Base-by-base conservation (phyloP, 2,888 invertebrate genomes). In the Orthonychiurus folsomi region DNA sequence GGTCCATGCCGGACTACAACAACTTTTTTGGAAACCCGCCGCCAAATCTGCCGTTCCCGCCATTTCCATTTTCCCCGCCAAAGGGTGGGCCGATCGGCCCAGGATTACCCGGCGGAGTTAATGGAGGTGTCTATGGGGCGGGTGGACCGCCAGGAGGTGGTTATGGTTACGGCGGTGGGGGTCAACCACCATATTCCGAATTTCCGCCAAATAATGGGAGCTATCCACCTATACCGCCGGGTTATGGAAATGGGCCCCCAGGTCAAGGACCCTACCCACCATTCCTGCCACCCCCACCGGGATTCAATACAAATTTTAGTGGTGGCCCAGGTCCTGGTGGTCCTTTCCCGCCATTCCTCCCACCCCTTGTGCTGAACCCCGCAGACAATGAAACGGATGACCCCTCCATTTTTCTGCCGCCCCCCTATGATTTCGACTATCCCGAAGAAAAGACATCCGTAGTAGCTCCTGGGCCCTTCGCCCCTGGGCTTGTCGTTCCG, bases 341-440 rank as follows among this genome's bases (percentile, higher is more conserved):
- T 73, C 76, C 71, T 64, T 73, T 73, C 47, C 74, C 71, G 55
- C 74, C 74, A 9, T 71, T 75, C 59, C 70, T 73, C 21, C 80
- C 81, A 74, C 74, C 74, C 0, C 26, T 71, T 9, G 70, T 69
- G 15, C 60, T 73, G 23, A 71, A 71, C 61, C 70, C 80, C 15
- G 78, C 79, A 25, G 78, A 78, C 68, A 87, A 86, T 79, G 82
- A 83, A 73, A 83, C 86, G 66, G 89, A 92, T 79, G 91, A 92
- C 82, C 90, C 90, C 74, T 89, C 90, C 72, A 85, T 91, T 61
- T 92, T 90, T 76, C 90, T 92, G 82, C 91, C 91, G 74, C 91
- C 91, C 75, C 89, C 90, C 18, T 92, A 92, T 81, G 90, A 88
- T 78, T 89, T 89, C 81, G 73, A 73, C 50, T 86, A 87, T 71